Percentiles rank a stretch among this genome's conserved stretches.
Evolutionary conservation across 1,140 invertebrate genomes (phyloP).

Genomic region (Trichogramma pretiosum): DNA sequence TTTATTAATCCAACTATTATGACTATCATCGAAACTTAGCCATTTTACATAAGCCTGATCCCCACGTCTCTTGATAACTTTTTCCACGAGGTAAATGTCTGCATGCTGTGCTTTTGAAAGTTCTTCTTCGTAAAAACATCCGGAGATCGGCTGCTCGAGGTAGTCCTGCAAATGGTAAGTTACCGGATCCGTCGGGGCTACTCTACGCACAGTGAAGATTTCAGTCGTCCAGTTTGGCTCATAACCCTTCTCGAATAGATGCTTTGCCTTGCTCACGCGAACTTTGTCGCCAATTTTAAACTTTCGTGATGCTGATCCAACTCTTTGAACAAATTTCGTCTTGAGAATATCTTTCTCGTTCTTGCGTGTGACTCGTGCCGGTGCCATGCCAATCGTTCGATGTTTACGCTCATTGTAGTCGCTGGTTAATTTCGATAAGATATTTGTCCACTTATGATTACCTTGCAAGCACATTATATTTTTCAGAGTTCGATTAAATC

Average conservation of each 20-base stretch:
- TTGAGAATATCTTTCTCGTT: background rate
- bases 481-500: constrained; percentile 40
- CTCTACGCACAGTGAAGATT: constrained; percentile 32
- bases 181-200: constrained; percentile 28
- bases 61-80: constrained; percentile 25
- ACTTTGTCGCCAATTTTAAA: constrained; percentile 32
- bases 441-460: constrained; percentile 16
- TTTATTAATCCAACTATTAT: constrained; percentile 19
- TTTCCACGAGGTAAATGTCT: constrained; percentile 31
- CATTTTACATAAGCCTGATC: constrained; percentile 30
- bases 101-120: constrained; percentile 20
- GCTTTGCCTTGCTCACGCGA: constrained; percentile 35
- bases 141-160: constrained; percentile 25
- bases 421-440: background rate
- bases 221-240: constrained; percentile 38
- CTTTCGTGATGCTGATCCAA: background rate
- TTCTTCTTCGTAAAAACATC: constrained; percentile 33
- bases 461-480: constrained; percentile 30
- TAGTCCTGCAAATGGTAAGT: constrained; percentile 32
- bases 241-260: constrained; percentile 37
- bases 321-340: constrained; percentile 10
- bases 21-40: constrained; percentile 22
- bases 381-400: constrained; percentile 27
- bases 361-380: constrained; percentile 18
- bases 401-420: constrained; percentile 34